A percentile compares a stretch with the other conserved stretches of the same genome.
Evolutionary conservation across 1,140 invertebrate genomes (phyloP).

Genomic region (Vanessa atalanta): DNA sequence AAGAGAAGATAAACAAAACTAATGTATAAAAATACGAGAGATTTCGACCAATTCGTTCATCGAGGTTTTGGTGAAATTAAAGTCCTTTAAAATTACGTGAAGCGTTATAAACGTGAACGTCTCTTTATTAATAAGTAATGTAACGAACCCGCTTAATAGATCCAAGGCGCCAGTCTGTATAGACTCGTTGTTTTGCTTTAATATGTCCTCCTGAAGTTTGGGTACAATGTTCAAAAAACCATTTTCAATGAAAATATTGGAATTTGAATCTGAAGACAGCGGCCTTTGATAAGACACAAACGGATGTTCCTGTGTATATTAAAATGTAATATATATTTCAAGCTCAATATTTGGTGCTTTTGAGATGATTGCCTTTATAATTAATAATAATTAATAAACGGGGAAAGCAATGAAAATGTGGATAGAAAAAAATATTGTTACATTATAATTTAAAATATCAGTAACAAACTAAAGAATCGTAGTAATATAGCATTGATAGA

Average conservation of each 20-base stretch:
- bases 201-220: slow-evolving; percentile 32
- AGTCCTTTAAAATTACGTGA: neutral
- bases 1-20: no score
- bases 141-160: slow-evolving; percentile 26
- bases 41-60: no score
- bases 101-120: neutral
- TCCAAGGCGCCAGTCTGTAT: slow-evolving; percentile 25
- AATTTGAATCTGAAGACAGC: neutral
- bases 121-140: neutral
- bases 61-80: no score
- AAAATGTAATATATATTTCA: neutral
- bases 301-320: slow-evolving; percentile 36
- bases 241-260: slow-evolving; percentile 28
- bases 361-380: neutral
- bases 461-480: no score
- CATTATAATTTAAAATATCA: no score
- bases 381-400: no score
- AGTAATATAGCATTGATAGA: no score
- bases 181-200: slow-evolving; percentile 9
- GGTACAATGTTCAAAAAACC: slow-evolving; percentile 29
- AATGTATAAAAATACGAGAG: no score
- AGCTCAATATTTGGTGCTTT: no score
- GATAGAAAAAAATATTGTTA: no score
- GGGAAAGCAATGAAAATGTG: no score
- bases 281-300: slow-evolving; percentile 36